Evolutionary conservation across 2,888 invertebrate species (phyloP).

Genomic region (Ceriagrion tenellum): DNA sequence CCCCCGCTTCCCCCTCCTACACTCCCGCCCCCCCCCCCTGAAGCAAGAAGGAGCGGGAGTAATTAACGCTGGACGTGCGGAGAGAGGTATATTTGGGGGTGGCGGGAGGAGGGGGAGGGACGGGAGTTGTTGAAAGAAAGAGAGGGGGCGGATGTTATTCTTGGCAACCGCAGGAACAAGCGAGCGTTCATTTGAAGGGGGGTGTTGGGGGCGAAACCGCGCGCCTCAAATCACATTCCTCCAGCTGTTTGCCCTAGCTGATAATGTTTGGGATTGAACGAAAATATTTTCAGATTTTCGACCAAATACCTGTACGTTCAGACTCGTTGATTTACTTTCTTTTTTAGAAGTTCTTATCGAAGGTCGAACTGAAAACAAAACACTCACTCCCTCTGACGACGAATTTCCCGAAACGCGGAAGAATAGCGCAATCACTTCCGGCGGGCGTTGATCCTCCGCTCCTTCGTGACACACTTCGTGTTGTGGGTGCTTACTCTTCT

Average conservation of each 20-base stretch:
- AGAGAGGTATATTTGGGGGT: neutral
- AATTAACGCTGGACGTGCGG: neutral
- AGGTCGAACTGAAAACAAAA: neutral
- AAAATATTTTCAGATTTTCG: neutral
- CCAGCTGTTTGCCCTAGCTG: neutral
- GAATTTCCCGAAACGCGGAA: too few relatives aligned
- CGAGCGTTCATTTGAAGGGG: neutral
- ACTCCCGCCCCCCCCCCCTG: neutral
- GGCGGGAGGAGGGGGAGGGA: neutral
- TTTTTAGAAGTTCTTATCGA: neutral
- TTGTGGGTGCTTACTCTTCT: too few relatives aligned
- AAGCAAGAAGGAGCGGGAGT: constrained; percentile 2
- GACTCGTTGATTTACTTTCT: neutral
- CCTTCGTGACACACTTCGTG: too few relatives aligned
- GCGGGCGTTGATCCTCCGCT: too few relatives aligned
- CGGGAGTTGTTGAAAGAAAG: neutral
- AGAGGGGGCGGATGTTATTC: neutral
- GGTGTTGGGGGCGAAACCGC: neutral
- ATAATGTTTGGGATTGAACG: constrained; percentile 2
- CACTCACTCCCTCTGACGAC: neutral
- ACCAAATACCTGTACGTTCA: neutral
- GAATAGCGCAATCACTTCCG: too few relatives aligned
- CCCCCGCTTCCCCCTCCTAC: too few relatives aligned
- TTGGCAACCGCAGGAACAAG: neutral
- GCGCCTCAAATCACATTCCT: neutral